These are phyloP conservation scores for Corythucha ciliata DNA, from an alignment of 2,888 invertebrate species.

Conservation along the genomic window DNA sequence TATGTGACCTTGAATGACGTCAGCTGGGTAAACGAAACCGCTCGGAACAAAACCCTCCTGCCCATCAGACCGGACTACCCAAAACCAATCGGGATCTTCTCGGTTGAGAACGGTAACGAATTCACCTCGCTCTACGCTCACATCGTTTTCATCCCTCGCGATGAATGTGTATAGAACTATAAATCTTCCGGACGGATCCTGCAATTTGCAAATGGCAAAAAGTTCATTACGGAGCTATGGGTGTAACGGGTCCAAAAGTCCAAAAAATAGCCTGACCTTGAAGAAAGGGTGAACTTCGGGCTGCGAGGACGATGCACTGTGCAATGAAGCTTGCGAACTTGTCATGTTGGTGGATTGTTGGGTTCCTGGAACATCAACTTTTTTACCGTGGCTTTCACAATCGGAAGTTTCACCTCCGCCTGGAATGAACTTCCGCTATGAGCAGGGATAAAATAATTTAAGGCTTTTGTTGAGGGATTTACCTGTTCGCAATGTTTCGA, in stretches of 20 bases:
- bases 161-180: conserved; percentile 89
- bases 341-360: conserved; percentile 39
- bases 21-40: conserved; percentile 86
- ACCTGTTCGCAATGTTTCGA: conserved; percentile 30
- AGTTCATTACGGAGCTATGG: no score
- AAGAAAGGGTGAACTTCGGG: conserved; percentile 51
- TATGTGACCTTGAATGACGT: conserved; percentile 56
- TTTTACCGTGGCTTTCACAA: conserved; percentile 52
- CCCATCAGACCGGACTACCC: conserved; percentile 85
- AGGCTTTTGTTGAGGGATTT: conserved; percentile 1
- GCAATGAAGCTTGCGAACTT: conserved; percentile 47
- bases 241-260: neutral
- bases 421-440: conserved; percentile 12
- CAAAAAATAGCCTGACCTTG: conserved; percentile 46
- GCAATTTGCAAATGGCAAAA: conserved; percentile 28
- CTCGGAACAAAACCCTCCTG: conserved; percentile 94
- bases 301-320: conserved; percentile 44
- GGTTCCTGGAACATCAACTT: conserved; percentile 38
- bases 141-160: conserved; percentile 87
- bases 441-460: neutral
- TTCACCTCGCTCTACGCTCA: conserved; percentile 86
- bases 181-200: conserved; percentile 82
- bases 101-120: conserved; percentile 91
- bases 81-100: conserved; percentile 94
- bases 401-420: conserved; percentile 48